Evolutionary conservation across 1,140 invertebrate species (phyloP).

Genomic region (Drosophila funebris): DNA sequence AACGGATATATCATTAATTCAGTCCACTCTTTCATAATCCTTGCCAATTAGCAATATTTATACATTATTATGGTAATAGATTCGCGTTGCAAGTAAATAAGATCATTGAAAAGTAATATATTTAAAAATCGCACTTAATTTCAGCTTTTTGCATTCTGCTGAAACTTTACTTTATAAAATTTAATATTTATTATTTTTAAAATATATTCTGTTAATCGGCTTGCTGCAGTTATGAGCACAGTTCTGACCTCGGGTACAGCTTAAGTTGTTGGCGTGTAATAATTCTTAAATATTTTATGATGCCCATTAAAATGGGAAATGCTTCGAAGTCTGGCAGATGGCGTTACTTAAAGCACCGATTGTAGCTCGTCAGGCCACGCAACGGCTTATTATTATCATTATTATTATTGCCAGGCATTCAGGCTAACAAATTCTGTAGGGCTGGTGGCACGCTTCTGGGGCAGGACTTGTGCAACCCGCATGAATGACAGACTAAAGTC

Average conservation of each 20-base stretch:
- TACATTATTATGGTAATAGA: too few species aligned
- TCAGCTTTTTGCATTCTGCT: background rate
- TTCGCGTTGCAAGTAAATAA: too few species aligned
- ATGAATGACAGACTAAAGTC: constrained; percentile 18
- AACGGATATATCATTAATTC: too few species aligned
- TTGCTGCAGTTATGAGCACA: background rate
- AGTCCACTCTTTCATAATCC: too few species aligned
- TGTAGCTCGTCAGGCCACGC: background rate
- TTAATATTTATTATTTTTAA: constrained; percentile 2
- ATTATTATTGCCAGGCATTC: constrained; percentile 34
- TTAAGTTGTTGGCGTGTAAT: constrained; percentile 10
- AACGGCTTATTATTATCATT: constrained; percentile 25
- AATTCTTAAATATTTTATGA: constrained; percentile 35
- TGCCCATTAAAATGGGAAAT: constrained; percentile 44
- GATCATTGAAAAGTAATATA: background rate
- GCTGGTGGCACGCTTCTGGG: background rate
- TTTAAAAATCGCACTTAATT: background rate
- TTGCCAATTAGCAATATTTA: too few species aligned
- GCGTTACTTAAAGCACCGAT: constrained; percentile 10
- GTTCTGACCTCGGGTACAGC: background rate
- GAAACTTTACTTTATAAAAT: background rate
- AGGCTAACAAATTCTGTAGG: constrained; percentile 19
- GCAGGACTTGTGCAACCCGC: constrained; percentile 9
- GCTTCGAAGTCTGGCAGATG: constrained; percentile 21
- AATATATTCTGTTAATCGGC: constrained; percentile 3